Base-by-base conservation (phyloP, 2,113 vertebrate species). In the Morone chrysops region DNA sequence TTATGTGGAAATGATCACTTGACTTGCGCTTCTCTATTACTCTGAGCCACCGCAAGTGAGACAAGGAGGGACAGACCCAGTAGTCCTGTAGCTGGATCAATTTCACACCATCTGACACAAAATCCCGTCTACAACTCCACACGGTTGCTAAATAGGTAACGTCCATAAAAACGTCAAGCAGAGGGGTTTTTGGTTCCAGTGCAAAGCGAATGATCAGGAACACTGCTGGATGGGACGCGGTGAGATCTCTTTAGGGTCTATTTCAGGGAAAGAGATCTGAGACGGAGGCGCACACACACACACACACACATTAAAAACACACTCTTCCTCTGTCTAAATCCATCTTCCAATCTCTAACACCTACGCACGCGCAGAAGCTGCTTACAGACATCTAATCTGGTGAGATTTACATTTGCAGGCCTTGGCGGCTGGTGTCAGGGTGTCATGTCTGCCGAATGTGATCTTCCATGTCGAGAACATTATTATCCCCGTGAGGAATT, bases 351-450 rank as follows among this genome's bases (percentile, higher is more conserved):
- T 72, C 53, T 48, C 13, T 20, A 43, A 70, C 62, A 36, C 45
- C 22, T 13, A 70, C 38, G 40, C 47, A 66, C 47, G 56, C 54
- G 62, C 65, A 81, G 25, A 79, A 60, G 72, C 87, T 74, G 80
- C 87, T 90, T 82, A 90, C 86, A 90, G 88, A 89, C 85, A 87
- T 89, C 59, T 93, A 88, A 94, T 93, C 89, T 89, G 76, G 71
- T 53, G 70, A 57, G 90, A 92, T 91, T 86, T 92, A 91, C 88
- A 91, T 91, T 72, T 65, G 76, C 84, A 84, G 91, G 90, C 57
- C 85, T 82, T 50, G 90, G 80, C 51, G 71, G 88, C 73, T 48
- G 61, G 78, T 57, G 82, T 92, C 85, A 80, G 71, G 76, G 79
- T 85, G 84, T 70, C 85, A 59, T 75, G 80, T 86, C 84, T 67